These are phyloP conservation scores for Rafetus swinhoei DNA, from an alignment of 2,113 vertebrate species.

Conservation along the genomic window DNA sequence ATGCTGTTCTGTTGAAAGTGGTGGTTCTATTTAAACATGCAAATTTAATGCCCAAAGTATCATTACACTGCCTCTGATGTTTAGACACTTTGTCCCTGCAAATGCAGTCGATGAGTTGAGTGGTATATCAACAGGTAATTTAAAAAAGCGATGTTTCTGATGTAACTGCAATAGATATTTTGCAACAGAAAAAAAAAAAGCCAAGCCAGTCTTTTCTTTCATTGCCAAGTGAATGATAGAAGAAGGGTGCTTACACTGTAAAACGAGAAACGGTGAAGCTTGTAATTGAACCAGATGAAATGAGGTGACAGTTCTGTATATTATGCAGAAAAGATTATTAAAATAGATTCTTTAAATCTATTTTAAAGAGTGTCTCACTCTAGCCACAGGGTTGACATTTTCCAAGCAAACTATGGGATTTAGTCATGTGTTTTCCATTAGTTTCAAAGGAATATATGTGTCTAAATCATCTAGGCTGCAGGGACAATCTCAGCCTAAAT, in stretches of 20 bases:
- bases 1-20: background rate
- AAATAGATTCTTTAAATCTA: constrained; percentile 47
- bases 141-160: background rate
- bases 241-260: background rate
- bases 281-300: constrained; percentile 26
- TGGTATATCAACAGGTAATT: fast-evolving
- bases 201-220: background rate
- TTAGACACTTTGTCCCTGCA: background rate
- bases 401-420: constrained; percentile 20
- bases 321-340: constrained; percentile 30
- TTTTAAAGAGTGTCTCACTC: constrained; percentile 37
- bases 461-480: constrained; percentile 12
- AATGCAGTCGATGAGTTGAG: fast-evolving
- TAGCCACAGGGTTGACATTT: constrained; percentile 8
- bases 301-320: constrained; percentile 1
- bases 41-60: background rate
- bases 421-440: background rate
- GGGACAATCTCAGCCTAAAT: constrained; percentile 33
- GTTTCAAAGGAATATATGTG: constrained; percentile 30
- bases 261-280: background rate
- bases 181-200: background rate
- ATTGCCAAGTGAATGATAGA: background rate
- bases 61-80: background rate
- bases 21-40: background rate
- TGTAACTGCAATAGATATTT: background rate